Base-by-base conservation (phyloP, 2,888 invertebrate genomes). In the Scaptodrosophila latifasciaeformis region DNA sequence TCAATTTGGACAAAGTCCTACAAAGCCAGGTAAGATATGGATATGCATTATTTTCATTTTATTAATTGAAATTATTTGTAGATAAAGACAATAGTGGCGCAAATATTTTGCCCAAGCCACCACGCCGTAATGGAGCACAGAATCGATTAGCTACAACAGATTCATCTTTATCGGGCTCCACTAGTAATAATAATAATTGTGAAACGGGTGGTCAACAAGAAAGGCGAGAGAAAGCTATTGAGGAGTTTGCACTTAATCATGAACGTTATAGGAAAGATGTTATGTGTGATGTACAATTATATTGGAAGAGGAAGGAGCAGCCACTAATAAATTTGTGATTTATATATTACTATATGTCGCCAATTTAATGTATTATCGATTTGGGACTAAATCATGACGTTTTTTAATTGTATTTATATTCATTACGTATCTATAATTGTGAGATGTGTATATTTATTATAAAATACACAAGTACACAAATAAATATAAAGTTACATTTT, bases 311-410 rank as follows among this genome's bases (percentile, higher is more conserved):
- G 31, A 81, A 75, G 31, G 67, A 67, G 9, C 74, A 81, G 54
- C 86, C 85, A 17, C 67, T 86, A 2, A 84, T 86, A 54, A 77
- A 84, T 62, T 74, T 85, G 62, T 86, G 71, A 82, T 69, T 54
- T 29, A 18, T n/a, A n/a, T n/a, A n/a, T n/a, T n/a, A n/a, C n/a
- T n/a, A n/a, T n/a, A n/a, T n/a, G n/a, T n/a, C n/a, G n/a, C n/a
- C n/a, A n/a, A n/a, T n/a, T n/a, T n/a, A n/a, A n/a, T n/a, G n/a
- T n/a, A n/a, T n/a, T n/a, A n/a, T n/a, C n/a, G n/a, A n/a, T n/a
- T n/a, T n/a, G n/a, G n/a, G n/a, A n/a, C n/a, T n/a, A n/a, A n/a
- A n/a, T n/a, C n/a, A n/a, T n/a, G n/a, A n/a, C n/a, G n/a, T n/a
- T n/a, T n/a, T n/a, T n/a, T n/a, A n/a, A n/a, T n/a, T n/a, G n/a